These are phyloP conservation scores for Erythrocercus mccallii DNA, from an alignment of 2,113 vertebrate genomes.

Conservation along the genomic window DNA sequence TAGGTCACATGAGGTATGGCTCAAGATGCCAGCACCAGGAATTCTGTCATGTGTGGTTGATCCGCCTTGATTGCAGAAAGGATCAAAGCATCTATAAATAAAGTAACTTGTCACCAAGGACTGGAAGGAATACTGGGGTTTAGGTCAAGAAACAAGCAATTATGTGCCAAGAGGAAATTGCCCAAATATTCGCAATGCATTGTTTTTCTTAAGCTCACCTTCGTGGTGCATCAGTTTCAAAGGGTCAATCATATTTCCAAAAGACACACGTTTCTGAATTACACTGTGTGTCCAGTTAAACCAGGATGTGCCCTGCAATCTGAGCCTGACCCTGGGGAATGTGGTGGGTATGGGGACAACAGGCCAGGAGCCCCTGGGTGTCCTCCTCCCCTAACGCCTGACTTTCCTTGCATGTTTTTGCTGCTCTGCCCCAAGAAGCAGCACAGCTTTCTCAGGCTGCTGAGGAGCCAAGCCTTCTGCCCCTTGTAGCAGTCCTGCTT, in stretches of 20 bases:
- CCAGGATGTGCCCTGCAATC: background rate
- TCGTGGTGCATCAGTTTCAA: background rate
- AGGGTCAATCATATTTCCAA: background rate
- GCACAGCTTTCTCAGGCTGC: background rate
- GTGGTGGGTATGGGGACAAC: background rate
- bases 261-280: background rate
- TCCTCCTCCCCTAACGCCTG: background rate
- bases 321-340: background rate
- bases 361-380: background rate
- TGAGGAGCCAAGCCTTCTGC: background rate
- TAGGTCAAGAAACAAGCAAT: slow-evolving; percentile 17
- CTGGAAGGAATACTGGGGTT: background rate
- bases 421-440: background rate
- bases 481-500: background rate
- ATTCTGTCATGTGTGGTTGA: background rate
- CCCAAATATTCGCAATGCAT: background rate
- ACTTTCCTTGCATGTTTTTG: background rate
- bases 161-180: slow-evolving; percentile 18
- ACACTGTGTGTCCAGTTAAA: background rate
- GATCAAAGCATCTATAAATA: background rate
- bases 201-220: background rate
- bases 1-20: background rate
- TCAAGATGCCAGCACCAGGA: background rate
- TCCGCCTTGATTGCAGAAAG: background rate
- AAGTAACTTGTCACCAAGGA: background rate